Percentiles rank a stretch among this genome's conserved stretches.
Conservation (phyloP, 2,888 invertebrate species). For the Eupithecia inturbata region DNA sequence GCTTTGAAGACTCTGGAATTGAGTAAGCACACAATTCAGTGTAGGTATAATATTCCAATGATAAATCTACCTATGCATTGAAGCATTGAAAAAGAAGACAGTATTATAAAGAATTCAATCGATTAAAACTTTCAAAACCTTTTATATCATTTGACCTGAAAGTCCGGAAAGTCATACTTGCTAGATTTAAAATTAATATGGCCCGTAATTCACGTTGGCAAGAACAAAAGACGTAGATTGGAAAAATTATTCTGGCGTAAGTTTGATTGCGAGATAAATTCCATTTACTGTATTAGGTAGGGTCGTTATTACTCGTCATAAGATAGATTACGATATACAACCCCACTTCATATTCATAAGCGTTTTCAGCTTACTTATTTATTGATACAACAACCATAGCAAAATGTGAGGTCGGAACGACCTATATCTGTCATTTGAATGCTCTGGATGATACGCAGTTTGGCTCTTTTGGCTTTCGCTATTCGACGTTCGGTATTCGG, state of each 20-base stretch:
- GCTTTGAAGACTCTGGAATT: conserved; percentile 26
- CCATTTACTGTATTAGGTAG: not conserved
- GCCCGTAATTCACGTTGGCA: conserved; percentile 25
- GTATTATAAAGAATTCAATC: conserved; percentile 1
- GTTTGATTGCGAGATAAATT: conserved; percentile 11
- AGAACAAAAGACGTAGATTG: conserved; percentile 27
- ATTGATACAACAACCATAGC: conserved; percentile 27
- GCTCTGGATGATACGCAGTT: conserved; percentile 33
- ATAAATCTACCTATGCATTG: conserved; percentile 10
- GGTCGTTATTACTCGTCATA: not conserved
- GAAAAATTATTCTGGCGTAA: conserved; percentile 18
- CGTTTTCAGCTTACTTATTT: conserved; percentile 22
- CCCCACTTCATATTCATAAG: conserved; percentile 14
- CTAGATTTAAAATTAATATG: conserved; percentile 22
- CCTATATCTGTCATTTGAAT: conserved; percentile 33
- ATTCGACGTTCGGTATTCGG: conserved; percentile 64
- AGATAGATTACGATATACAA: not conserved
- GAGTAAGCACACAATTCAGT: conserved; percentile 15
- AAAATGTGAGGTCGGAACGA: conserved; percentile 20
- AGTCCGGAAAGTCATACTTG: conserved; percentile 17
- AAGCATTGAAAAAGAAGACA: not conserved
- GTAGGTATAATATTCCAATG: conserved; percentile 7
- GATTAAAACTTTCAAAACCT: conserved; percentile 2
- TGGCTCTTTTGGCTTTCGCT: conserved; percentile 54
- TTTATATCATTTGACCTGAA: conserved; percentile 18